Base-by-base conservation (phyloP, 92 coral and sea anemone species). In the Ricordea florida region DNA sequence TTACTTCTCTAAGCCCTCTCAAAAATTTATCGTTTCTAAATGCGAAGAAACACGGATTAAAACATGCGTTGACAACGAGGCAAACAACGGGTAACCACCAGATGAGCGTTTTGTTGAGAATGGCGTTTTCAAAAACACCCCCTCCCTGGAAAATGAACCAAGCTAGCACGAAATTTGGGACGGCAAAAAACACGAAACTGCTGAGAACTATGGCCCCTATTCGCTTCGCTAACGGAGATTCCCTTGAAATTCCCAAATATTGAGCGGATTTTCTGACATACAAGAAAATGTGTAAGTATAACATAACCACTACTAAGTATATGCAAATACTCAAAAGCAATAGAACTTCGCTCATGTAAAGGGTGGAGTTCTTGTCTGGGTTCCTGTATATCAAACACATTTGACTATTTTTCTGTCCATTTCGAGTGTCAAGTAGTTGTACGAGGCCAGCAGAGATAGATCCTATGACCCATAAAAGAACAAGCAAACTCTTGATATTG, bases 11-110 rank as follows among this genome's bases (percentile, higher is more conserved):
- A 5, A 84, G 40, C 10, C 74, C 56, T n/a, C 23, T 62, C 0
- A 71, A 36, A 16, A 84, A 84, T 76, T 69, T 77, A 3, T 84
- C 85, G 37, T 84, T 84, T 30, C 80, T 69, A 36, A 67, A 84
- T 5, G 89, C 89, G 40, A 84, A 78, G n/a, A 77, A 27, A 0
- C 65, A 24, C 0, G 90, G 90, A 43, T 84, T 71, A 11, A 84
- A 47, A 57, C 80, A 84, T 3, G 90, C 80, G 58, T 84, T 84
- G 6, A 61, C 74, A 1, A 84, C 90, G 24, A 84, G 57, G 16
- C 76, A 62, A 4, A 78, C 60, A 3, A 72, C 85, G 8, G 90
- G 90, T 22, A 84, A 35, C 90, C 90, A 84, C 60, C 51, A 31
- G 0, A 44, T 34, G 1, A 84, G 22, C 0, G 74, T 22, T 1